A percentile compares a stretch with the other conserved stretches of the same genome.
Conservation (phyloP, 2,113 vertebrate species). For the Chaetura pelagica region DNA sequence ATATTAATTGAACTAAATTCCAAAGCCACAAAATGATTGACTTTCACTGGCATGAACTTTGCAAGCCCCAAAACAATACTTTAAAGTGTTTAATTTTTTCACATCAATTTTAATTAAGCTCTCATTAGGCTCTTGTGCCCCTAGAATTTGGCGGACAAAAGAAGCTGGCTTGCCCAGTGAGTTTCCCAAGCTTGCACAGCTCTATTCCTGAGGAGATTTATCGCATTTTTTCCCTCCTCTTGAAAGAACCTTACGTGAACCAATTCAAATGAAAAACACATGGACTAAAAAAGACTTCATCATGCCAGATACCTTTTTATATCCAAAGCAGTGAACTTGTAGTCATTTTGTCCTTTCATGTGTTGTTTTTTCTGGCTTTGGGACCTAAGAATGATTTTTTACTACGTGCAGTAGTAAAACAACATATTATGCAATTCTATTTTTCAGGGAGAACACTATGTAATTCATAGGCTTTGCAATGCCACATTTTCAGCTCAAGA, state of each 20-base stretch:
- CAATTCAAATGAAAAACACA: conserved; percentile 79
- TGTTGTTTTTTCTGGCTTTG: conserved; percentile 77
- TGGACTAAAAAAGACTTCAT: conserved; percentile 61
- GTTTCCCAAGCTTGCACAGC: conserved; percentile 63
- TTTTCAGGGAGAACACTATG: conserved; percentile 76
- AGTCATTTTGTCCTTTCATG: conserved; percentile 76
- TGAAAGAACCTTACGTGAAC: conserved; percentile 79
- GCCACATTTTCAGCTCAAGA: conserved; percentile 59
- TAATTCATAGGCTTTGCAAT: conserved; percentile 71
- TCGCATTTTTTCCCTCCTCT: conserved; percentile 63
- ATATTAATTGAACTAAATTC: conserved; percentile 37
- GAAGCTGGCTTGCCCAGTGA: conserved; percentile 34
- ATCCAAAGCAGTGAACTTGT: conserved; percentile 75
- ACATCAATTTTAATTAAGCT: conserved; percentile 72
- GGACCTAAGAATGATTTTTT: conserved; percentile 74
- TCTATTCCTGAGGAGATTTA: conserved; percentile 71
- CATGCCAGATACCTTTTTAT: conserved; percentile 75
- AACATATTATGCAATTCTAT: conserved; percentile 79
- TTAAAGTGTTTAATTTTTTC: conserved; percentile 64
- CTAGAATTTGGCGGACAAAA: conserved; percentile 63
- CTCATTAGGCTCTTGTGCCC: conserved; percentile 67
- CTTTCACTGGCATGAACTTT: conserved; percentile 58
- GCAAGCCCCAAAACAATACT: conserved; percentile 50
- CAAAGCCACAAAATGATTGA: conserved; percentile 50
- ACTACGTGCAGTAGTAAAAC: conserved; percentile 78